Conservation (phyloP, 2,113 vertebrate species). For the Catharus bicknelli region DNA sequence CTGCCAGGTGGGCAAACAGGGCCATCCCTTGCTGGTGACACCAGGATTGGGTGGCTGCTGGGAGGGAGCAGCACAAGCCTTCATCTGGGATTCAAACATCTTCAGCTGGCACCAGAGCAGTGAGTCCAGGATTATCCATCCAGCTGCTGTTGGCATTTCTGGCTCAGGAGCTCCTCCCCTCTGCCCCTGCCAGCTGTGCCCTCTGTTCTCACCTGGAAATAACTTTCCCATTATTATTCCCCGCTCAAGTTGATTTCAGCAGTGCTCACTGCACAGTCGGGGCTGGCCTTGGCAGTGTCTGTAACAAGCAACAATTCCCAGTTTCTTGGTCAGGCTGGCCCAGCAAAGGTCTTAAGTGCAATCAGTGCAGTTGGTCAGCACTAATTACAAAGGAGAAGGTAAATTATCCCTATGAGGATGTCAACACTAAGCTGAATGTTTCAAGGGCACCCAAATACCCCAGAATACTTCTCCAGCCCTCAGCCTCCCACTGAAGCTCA, state of each 20-base stretch:
- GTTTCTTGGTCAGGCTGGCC: background rate
- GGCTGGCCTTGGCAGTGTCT: background rate
- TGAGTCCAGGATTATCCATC: accelerated
- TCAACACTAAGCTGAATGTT: accelerated
- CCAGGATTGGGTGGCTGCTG: background rate
- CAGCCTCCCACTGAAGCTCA: background rate
- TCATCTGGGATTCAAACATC: accelerated
- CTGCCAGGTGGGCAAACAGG: accelerated
- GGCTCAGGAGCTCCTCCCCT: background rate
- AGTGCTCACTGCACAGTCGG: background rate
- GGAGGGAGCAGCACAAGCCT: background rate
- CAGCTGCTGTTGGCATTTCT: background rate
- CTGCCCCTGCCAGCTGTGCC: background rate
- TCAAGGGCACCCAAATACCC: background rate
- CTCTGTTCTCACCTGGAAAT: background rate
- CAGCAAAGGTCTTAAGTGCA: accelerated
- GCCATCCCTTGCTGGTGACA: background rate
- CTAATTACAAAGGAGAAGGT: background rate
- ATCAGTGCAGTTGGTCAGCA: background rate
- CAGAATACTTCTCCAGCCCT: background rate
- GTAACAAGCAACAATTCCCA: background rate
- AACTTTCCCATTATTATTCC: too few species aligned
- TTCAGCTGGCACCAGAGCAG: background rate
- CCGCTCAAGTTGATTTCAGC: background rate
- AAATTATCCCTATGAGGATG: background rate